Evolutionary conservation across 2,113 vertebrate genomes (phyloP).

Genomic region (Caracal caracal): DNA sequence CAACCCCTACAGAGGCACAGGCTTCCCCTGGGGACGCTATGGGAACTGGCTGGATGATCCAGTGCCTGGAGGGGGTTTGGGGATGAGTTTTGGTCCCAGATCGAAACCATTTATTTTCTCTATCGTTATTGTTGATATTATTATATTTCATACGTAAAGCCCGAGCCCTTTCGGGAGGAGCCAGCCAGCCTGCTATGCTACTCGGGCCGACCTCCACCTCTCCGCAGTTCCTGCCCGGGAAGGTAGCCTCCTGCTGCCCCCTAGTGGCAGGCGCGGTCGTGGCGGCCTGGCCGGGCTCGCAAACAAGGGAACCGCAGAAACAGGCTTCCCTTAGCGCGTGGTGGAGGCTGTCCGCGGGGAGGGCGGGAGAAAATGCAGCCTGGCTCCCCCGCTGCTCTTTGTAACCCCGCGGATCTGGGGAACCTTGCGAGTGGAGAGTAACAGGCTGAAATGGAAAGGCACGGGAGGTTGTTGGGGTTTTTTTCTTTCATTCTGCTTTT

Average conservation of each 20-base stretch:
- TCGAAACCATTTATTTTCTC: not conserved
- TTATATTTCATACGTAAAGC: not conserved
- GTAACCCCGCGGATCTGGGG: not conserved
- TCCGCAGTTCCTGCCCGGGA: not conserved
- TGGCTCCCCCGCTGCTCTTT: not conserved
- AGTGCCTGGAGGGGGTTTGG: not conserved
- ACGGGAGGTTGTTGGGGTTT: not conserved
- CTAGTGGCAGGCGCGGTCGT: constrained; percentile 21
- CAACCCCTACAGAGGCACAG: fast-evolving
- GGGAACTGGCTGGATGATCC: not conserved
- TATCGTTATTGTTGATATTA: not conserved
- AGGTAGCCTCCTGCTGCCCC: constrained; percentile 59
- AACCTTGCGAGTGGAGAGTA: constrained; percentile 31
- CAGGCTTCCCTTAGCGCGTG: not conserved
- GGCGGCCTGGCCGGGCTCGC: not conserved
- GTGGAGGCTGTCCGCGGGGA: not conserved
- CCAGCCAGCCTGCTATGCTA: fast-evolving
- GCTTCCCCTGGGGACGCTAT: not conserved
- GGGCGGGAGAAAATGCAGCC: not conserved
- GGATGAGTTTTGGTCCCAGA: not conserved
- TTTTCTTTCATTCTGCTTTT: constrained; percentile 30
- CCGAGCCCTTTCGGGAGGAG: not conserved
- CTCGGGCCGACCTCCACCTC: not conserved
- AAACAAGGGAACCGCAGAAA: not conserved
- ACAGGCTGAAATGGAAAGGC: constrained; percentile 45